Evolutionary conservation across 2,113 vertebrate species (phyloP).

Genomic region (Prionailurus viverrinus): DNA sequence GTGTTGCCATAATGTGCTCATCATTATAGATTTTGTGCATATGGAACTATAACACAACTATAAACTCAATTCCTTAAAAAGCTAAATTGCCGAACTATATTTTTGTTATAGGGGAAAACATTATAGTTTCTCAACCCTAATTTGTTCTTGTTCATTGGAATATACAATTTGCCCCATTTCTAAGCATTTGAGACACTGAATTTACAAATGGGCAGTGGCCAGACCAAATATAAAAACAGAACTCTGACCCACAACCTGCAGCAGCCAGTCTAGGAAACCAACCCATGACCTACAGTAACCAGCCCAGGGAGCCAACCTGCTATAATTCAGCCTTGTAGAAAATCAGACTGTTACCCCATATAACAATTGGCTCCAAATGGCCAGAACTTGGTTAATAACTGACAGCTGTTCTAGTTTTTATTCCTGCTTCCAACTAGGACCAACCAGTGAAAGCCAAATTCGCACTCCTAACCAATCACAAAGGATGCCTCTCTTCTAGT

Average conservation of each 20-base stretch:
- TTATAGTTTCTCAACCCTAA: background rate
- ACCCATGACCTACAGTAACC: background rate
- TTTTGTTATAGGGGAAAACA: conserved; percentile 20
- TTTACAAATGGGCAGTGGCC: background rate
- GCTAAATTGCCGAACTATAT: background rate
- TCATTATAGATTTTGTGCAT: background rate
- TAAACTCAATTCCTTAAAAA: conserved; percentile 11
- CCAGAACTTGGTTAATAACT: background rate
- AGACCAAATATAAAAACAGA: background rate
- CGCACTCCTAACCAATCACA: background rate
- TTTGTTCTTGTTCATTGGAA: background rate
- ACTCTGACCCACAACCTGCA: background rate
- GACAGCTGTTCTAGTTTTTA: background rate
- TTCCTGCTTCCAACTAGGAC: background rate
- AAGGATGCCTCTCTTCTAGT: background rate
- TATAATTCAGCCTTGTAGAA: background rate
- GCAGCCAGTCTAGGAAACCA: background rate
- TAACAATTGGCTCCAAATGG: background rate
- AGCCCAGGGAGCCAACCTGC: background rate
- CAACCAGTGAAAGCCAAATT: background rate
- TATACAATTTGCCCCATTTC: background rate
- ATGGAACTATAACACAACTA: background rate
- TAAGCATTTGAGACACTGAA: background rate
- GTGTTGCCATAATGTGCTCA: background rate
- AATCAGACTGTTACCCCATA: background rate